phyloP scores from a whole-genome alignment of 1,140 invertebrate species.

The Penaeus japonicus region DNA sequence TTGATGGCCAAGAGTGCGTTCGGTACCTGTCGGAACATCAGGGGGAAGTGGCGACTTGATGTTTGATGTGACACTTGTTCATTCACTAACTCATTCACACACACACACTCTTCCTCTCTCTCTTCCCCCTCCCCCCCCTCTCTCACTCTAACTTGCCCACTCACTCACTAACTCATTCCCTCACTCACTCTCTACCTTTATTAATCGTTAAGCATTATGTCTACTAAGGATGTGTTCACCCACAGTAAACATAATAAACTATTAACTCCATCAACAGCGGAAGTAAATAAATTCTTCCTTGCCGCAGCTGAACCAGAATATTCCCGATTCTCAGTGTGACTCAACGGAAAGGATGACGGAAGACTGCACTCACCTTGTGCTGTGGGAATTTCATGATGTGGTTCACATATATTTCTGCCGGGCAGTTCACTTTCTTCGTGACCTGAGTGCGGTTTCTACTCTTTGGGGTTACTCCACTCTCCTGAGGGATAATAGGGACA shows the following conservation, averaged over 20 bases:
- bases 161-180: no score
- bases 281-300: no score
- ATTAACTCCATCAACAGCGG: no score
- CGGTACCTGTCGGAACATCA: slow-evolving; percentile 9
- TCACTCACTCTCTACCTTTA: no score
- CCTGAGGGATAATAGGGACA: slow-evolving; percentile 7
- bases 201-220: no score
- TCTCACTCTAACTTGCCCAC: no score
- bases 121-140: no score
- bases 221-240: no score
- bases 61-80: no score
- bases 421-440: slow-evolving; percentile 57
- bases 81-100: no score
- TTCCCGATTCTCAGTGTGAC: not conserved
- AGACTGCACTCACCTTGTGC: slow-evolving; percentile 23
- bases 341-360: not conserved
- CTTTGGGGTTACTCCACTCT: slow-evolving; percentile 50
- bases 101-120: no score
- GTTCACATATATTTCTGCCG: slow-evolving; percentile 53
- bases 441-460: slow-evolving; percentile 43
- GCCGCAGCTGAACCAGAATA: no score
- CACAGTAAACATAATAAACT: not conserved
- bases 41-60: not conserved
- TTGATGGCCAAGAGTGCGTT: slow-evolving; percentile 37
- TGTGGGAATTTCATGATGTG: slow-evolving; percentile 57